phyloP scores from a whole-genome alignment of 2,888 invertebrate species.

The Platerodrilus igneus region DNA sequence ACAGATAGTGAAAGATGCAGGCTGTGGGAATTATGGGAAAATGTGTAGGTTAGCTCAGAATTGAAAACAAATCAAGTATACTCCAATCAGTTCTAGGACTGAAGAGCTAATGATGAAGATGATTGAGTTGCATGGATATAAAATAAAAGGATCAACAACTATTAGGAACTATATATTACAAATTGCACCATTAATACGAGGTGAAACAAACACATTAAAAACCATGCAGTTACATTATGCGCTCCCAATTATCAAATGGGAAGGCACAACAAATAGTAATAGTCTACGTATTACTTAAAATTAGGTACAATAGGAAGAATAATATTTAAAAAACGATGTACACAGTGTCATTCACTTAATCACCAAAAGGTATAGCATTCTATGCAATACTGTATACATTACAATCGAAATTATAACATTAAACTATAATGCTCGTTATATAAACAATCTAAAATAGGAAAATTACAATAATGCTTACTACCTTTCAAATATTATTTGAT shows the following conservation, averaged over 20 bases:
- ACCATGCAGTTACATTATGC: background rate
- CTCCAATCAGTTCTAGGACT: too few relatives aligned
- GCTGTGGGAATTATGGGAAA: too few relatives aligned
- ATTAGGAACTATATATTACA: conserved; percentile 32
- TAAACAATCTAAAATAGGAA: conserved; percentile 11
- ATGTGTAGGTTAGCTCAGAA: too few relatives aligned
- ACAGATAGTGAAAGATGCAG: too few relatives aligned
- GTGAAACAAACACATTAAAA: conserved; percentile 23
- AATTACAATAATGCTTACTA: conserved; percentile 15
- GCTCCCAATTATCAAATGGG: background rate
- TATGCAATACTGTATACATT: too few relatives aligned
- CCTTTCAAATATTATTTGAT: conserved; percentile 9
- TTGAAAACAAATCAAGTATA: too few relatives aligned
- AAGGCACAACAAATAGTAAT: background rate
- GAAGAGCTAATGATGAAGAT: too few relatives aligned
- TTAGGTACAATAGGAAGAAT: conserved; percentile 1
- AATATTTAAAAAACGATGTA: background rate
- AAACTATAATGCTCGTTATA: conserved; percentile 12
- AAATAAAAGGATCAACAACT: conserved; percentile 9
- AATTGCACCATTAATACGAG: conserved; percentile 32
- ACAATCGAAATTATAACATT: too few relatives aligned
- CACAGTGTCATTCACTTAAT: too few relatives aligned
- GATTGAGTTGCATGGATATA: too few relatives aligned
- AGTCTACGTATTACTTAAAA: conserved; percentile 1
- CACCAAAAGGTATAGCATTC: too few relatives aligned